A percentile compares a stretch with the other conserved stretches of the same genome.
Conservation (phyloP, 1,140 invertebrate species). For the Euborellia annulipes region DNA sequence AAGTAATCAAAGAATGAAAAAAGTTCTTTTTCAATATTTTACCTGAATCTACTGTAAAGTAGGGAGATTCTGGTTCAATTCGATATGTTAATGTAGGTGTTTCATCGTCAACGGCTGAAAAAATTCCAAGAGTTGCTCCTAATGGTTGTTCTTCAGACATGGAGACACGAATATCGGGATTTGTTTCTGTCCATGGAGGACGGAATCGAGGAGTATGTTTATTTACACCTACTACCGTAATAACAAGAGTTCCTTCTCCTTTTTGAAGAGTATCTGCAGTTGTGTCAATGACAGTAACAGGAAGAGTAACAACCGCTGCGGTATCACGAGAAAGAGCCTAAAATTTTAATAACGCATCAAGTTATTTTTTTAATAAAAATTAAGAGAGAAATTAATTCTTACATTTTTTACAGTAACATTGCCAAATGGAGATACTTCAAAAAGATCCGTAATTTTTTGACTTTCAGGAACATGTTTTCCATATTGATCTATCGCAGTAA, state of each 20-base stretch:
- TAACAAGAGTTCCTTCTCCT: conserved; percentile 58
- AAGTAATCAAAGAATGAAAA: background rate
- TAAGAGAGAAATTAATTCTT: background rate
- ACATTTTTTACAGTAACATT: too few species aligned
- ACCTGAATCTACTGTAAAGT: conserved; percentile 49
- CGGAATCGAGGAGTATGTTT: conserved; percentile 45
- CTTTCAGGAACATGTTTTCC: conserved; percentile 49
- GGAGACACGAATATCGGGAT: background rate
- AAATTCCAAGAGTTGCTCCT: conserved; percentile 61
- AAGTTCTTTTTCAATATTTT: background rate
- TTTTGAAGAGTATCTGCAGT: conserved; percentile 61
- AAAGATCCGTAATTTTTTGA: conserved; percentile 18
- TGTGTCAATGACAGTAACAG: conserved; percentile 62
- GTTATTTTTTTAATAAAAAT: background rate
- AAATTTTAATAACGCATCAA: background rate
- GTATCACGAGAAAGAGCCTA: conserved; percentile 41
- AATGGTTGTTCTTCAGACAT: conserved; percentile 71
- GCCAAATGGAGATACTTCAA: too few species aligned
- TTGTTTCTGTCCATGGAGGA: conserved; percentile 43
- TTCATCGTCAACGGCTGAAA: conserved; percentile 66
- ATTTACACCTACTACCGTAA: conserved; percentile 72
- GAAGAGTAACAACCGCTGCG: conserved; percentile 57
- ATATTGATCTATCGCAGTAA: conserved; percentile 63
- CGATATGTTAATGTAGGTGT: conserved; percentile 63
- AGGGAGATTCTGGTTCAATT: conserved; percentile 51